Base-by-base conservation (phyloP, 2,113 vertebrate genomes). In the Mellivora capensis region DNA sequence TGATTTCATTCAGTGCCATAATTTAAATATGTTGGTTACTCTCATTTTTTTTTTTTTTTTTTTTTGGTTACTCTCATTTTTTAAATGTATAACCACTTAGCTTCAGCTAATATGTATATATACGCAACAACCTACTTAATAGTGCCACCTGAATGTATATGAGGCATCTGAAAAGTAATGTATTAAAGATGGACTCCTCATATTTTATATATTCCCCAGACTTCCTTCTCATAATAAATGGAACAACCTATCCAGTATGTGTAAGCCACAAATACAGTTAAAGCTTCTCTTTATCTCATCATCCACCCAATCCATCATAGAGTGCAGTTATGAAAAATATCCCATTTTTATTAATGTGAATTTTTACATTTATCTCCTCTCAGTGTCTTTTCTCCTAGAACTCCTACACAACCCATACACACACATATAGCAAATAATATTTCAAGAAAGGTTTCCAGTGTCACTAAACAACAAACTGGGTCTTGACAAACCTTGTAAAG, bases 401-500 rank as follows among this genome's bases (percentile, higher is more conserved):
- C 10, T 90, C 5, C n/a, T 71, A 20, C 27, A 92, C n/a, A 86
- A 74, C 18, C 27, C 34, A 61, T 2, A 79, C 23, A 83, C 13
- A 64, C 1, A 89, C 9, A 72, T 37, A 37, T 13, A 77, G 47
- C 25, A 87, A 81, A 61, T 84, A 87, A 49, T 62, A 90, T 3
- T 81, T 8, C 42, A 92, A 39, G 72, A 21, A 42, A 77, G 6
- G 89, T 95, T 62, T 88, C 64, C 20, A 90, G 1, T 39, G 31
- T 81, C n/a, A 15, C 59, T 91, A 37, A 94, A 97, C 97, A 84
- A 37, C 8, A 61, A 94, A 94, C 3, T 12, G 21, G 59, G 47
- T 37, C 49, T 93, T 81, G 74, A 47, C 94, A 96, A 97, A 52
- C 61, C 61, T 97, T 71, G 27, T 5, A 96, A 52, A 87, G 52